These are phyloP conservation scores for Orientallactaga bullata DNA, from an alignment of 2,113 vertebrate genomes.

Conservation along the genomic window DNA sequence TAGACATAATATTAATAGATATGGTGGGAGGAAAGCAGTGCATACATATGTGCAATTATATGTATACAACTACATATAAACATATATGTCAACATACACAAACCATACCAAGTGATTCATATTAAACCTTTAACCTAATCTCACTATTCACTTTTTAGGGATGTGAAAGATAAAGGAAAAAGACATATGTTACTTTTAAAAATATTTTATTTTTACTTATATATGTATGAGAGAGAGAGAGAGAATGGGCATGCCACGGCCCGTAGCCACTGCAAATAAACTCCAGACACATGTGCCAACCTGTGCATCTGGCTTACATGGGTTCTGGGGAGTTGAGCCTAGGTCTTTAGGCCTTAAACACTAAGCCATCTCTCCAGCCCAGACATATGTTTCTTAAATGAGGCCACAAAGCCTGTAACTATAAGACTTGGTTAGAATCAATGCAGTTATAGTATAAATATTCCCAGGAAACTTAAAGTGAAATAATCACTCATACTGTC, in stretches of 20 bases:
- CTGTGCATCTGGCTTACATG: too few relatives aligned
- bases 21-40: background rate
- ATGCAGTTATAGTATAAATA: background rate
- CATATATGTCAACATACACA: background rate
- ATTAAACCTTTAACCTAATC: background rate
- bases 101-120: background rate
- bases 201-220: too few relatives aligned
- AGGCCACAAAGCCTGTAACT: background rate
- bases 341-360: too few relatives aligned
- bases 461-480: background rate
- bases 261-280: too few relatives aligned
- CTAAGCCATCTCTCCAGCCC: too few relatives aligned
- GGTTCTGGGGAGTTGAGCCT: too few relatives aligned
- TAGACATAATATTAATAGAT: conserved; percentile 46
- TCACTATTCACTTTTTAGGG: background rate
- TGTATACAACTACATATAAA: background rate
- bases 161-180: conserved; percentile 1
- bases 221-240: too few relatives aligned
- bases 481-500: background rate
- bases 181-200: background rate
- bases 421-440: background rate
- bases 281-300: too few relatives aligned
- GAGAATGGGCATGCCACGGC: too few relatives aligned
- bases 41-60: background rate
- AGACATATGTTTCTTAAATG: background rate